A percentile compares a stretch with the other conserved stretches of the same genome.
These are phyloP conservation scores for Octonoba sinensis DNA, from an alignment of 2,888 invertebrate species.

Conservation along the genomic window DNA sequence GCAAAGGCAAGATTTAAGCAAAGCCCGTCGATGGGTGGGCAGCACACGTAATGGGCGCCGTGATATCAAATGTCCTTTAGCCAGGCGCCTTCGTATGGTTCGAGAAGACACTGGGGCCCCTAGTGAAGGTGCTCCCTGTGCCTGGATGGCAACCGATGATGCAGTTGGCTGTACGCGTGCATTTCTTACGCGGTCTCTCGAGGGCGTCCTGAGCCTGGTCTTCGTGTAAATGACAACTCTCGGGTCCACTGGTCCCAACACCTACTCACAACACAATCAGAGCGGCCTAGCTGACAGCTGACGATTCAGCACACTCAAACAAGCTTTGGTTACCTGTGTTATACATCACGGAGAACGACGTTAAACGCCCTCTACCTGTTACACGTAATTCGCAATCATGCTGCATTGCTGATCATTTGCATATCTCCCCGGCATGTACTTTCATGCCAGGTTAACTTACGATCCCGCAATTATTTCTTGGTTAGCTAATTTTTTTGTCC, in stretches of 20 bases:
- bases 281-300: not conserved
- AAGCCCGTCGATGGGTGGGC: too few species aligned
- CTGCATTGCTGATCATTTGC: slow-evolving; percentile 14
- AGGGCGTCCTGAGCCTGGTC: too few species aligned
- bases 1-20: slow-evolving; percentile 8
- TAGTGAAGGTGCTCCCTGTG: slow-evolving; percentile 12
- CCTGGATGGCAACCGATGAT: too few species aligned
- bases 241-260: slow-evolving; percentile 7
- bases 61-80: too few species aligned
- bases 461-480: slow-evolving; percentile 8
- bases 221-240: slow-evolving; percentile 3
- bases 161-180: slow-evolving; percentile 6
- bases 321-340: too few species aligned
- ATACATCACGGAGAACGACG: not conserved
- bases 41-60: too few species aligned
- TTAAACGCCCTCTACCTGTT: slow-evolving; percentile 3
- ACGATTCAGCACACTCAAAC: too few species aligned
- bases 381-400: slow-evolving; percentile 10
- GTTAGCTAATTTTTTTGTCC: slow-evolving; percentile 5
- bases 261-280: not conserved
- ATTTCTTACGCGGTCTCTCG: slow-evolving; percentile 1
- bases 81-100: slow-evolving; percentile 5
- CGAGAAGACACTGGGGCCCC: not conserved
- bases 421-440: slow-evolving; percentile 2
- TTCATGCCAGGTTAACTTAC: slow-evolving; percentile 14